phyloP scores from a whole-genome alignment of 64 coral and sea anemone species.

The Dendronephthya gigantea region DNA sequence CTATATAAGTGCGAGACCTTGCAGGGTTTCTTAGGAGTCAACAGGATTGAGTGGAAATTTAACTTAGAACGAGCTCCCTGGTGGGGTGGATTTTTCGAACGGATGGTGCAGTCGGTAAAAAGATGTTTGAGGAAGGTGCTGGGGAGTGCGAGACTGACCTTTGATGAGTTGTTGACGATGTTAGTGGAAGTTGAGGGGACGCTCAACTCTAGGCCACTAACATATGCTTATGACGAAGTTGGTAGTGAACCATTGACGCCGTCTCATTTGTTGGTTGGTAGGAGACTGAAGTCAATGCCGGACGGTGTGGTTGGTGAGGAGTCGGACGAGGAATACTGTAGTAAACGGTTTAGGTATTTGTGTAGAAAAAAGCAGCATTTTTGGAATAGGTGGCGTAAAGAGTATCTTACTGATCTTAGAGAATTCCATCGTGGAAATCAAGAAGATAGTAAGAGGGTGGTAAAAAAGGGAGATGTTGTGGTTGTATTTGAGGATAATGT shows the following conservation, averaged over 20 bases:
- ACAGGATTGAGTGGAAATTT: constrained; percentile 10
- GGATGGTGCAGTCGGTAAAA: constrained; percentile 2
- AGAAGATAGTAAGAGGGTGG: not conserved
- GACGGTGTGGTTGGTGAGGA: not conserved
- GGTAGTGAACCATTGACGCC: not conserved
- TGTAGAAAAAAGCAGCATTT: not conserved
- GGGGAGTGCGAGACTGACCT: not conserved
- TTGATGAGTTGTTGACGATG: not conserved
- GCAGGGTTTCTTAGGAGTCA: not conserved
- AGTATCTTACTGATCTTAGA: not conserved
- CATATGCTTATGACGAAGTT: not conserved
- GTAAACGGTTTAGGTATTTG: not conserved
- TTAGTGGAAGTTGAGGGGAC: not conserved
- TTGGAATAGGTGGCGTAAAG: not conserved
- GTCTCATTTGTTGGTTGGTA: not conserved
- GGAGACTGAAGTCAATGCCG: not conserved
- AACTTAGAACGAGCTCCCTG: not conserved
- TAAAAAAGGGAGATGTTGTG: not conserved
- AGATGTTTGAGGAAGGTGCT: constrained; percentile 21
- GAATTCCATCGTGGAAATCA: not conserved
- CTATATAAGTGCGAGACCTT: not conserved
- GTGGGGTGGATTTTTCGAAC: not conserved
- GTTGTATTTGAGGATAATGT: not conserved
- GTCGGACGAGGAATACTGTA: not conserved
- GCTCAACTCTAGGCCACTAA: not conserved